These are phyloP conservation scores for Coelopa frigida DNA, from an alignment of 1,140 invertebrate genomes.

Conservation along the genomic window DNA sequence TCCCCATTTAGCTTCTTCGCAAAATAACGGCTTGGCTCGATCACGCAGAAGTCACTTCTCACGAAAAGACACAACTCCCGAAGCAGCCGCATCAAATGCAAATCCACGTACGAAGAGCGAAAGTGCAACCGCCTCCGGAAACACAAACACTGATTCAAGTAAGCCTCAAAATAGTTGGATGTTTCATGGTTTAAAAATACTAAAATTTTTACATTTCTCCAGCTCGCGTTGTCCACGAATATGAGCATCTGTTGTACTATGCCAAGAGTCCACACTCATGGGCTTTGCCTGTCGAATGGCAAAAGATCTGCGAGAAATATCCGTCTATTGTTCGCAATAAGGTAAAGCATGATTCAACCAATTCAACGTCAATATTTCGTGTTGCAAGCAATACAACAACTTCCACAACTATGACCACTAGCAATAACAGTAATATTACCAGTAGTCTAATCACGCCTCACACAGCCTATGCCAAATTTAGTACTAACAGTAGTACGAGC, in stretches of 20 bases:
- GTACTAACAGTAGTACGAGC: no score
- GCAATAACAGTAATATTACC: conserved; percentile 24
- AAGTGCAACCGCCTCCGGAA: neutral
- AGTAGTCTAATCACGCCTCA: no score
- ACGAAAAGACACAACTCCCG: conserved; percentile 41
- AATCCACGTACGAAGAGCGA: conserved; percentile 12
- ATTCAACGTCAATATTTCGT: conserved; percentile 6
- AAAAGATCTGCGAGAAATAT: conserved; percentile 32
- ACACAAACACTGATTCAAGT: conserved; percentile 9
- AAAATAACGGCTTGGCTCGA: conserved; percentile 32
- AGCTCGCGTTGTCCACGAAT: conserved; percentile 38
- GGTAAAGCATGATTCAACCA: conserved; percentile 23
- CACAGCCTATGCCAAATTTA: no score
- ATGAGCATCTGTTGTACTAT: conserved; percentile 41
- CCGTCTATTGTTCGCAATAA: conserved; percentile 42
- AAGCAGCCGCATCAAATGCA: conserved; percentile 16
- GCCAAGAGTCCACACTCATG: conserved; percentile 40
- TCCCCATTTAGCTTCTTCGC: conserved; percentile 16
- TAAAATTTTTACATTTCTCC: neutral
- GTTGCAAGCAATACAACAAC: conserved; percentile 14
- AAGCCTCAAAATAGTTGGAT: conserved; percentile 2
- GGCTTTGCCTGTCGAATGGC: conserved; percentile 34
- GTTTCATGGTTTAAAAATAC: neutral
- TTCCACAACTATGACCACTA: conserved; percentile 15
- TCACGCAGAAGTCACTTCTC: conserved; percentile 44